phyloP scores from a whole-genome alignment of 2,888 invertebrate species.

The Noctua pronuba region DNA sequence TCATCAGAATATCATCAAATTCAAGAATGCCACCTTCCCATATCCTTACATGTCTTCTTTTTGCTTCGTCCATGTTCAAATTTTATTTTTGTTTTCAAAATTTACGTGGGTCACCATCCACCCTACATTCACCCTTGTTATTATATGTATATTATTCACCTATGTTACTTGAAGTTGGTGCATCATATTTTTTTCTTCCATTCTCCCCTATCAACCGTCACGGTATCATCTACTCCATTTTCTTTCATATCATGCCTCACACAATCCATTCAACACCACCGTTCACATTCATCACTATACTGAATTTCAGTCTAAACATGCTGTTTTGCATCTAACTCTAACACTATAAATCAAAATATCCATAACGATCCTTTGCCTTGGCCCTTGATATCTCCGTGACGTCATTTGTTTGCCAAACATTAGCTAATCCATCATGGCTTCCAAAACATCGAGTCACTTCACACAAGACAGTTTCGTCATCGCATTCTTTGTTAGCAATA shows the following conservation, averaged over 20 bases:
- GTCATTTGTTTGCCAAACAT: conserved; percentile 55
- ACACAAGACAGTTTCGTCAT: conserved; percentile 33
- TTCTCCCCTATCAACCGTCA: neutral
- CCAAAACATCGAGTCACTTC: conserved; percentile 30
- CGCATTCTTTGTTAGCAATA: conserved; percentile 50
- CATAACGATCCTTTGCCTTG: conserved; percentile 29
- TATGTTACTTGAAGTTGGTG: neutral
- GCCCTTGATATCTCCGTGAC: conserved; percentile 42
- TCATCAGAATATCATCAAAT: neutral
- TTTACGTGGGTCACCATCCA: too few species aligned
- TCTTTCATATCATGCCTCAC: neutral
- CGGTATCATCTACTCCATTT: neutral
- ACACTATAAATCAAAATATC: conserved; percentile 48
- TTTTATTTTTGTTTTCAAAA: neutral
- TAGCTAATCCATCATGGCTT: conserved; percentile 58
- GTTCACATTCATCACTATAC: neutral
- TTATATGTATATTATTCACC: too few species aligned
- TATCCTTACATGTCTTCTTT: neutral
- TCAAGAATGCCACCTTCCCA: neutral
- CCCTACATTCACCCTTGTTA: too few species aligned
- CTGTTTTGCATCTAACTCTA: neutral
- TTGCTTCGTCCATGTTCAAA: neutral
- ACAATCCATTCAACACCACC: neutral
- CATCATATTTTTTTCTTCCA: neutral
- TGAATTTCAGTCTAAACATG: neutral